phyloP scores from a whole-genome alignment of 2,113 vertebrate genomes.

The Nothocercus julius region DNA sequence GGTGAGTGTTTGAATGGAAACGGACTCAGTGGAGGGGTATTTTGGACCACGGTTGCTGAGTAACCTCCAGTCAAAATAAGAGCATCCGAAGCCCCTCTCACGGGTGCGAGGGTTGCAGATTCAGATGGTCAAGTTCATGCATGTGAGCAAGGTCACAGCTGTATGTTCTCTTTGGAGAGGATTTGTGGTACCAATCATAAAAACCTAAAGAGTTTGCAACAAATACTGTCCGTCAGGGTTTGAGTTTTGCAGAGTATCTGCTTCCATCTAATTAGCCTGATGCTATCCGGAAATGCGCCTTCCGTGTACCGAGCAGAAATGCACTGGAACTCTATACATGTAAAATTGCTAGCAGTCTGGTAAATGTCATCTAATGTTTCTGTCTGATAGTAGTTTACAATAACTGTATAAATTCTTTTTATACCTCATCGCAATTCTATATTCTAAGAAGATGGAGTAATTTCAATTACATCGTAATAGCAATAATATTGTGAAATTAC shows the following conservation, averaged over 20 bases:
- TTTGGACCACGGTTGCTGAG: not conserved
- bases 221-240: not conserved
- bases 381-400: not conserved
- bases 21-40: not conserved
- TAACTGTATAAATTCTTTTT: not conserved
- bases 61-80: not conserved
- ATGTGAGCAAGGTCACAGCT: not conserved
- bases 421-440: not conserved
- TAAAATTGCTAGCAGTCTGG: not conserved
- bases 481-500: not conserved
- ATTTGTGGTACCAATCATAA: not conserved
- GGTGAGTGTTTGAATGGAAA: not conserved
- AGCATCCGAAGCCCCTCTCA: not conserved
- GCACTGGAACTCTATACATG: accelerated
- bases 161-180: not conserved
- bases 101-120: accelerated
- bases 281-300: not conserved
- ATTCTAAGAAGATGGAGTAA: not conserved
- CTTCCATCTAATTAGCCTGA: not conserved
- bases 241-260: not conserved
- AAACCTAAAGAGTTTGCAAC: not conserved
- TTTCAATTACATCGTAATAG: not conserved
- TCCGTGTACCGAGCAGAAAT: not conserved
- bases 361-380: not conserved
- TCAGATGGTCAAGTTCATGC: not conserved